phyloP scores from a whole-genome alignment of 2,888 invertebrate genomes.

The Orchesellides sinensis region DNA sequence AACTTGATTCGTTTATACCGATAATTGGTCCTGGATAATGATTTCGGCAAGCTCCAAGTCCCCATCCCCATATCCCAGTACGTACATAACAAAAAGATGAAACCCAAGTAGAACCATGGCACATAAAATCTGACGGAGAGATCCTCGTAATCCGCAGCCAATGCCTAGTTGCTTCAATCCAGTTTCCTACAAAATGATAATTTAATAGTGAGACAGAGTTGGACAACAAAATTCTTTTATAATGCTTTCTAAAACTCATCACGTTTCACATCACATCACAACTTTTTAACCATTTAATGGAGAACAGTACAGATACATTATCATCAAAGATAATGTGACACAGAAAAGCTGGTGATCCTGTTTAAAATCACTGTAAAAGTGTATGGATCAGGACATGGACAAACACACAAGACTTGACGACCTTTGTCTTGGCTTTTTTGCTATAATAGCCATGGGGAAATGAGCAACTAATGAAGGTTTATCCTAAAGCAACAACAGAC shows the following conservation, averaged over 20 bases:
- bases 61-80: constrained; percentile 88
- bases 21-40: constrained; percentile 86
- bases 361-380: too few species aligned
- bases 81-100: constrained; percentile 89
- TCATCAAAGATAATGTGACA: too few species aligned
- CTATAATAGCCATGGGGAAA: too few species aligned
- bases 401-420: too few species aligned
- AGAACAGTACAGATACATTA: background rate
- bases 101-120: constrained; percentile 91
- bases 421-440: too few species aligned
- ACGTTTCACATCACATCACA: too few species aligned
- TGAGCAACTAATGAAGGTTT: too few species aligned
- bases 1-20: constrained; percentile 77
- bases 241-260: background rate
- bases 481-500: too few species aligned
- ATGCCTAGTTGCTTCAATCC: constrained; percentile 86
- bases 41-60: constrained; percentile 87
- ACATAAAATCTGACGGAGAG: constrained; percentile 91
- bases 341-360: too few species aligned
- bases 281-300: too few species aligned
- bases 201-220: background rate
- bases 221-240: background rate
- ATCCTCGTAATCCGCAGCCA: constrained; percentile 84
- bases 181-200: constrained; percentile 79
- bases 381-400: too few species aligned